Conservation (phyloP, 2,113 vertebrate species). For the Xenopus tropicalis region DNA sequence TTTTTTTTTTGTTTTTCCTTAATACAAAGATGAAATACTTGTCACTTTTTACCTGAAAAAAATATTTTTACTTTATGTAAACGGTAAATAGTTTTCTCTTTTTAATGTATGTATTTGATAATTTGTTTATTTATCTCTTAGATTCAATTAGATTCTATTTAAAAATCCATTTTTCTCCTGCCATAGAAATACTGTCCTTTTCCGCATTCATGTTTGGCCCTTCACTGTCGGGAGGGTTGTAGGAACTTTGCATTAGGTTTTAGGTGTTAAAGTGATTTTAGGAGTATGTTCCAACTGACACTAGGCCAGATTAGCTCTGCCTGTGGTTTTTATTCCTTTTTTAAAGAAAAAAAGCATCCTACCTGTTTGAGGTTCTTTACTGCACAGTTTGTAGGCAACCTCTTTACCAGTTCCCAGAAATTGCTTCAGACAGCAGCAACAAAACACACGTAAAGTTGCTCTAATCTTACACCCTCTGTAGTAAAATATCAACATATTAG, state of each 20-base stretch:
- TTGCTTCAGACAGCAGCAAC: too few species aligned
- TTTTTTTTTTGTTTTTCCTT: constrained; percentile 2
- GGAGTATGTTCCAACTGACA: too few species aligned
- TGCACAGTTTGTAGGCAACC: too few species aligned
- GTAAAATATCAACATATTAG: too few species aligned
- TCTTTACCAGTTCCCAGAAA: too few species aligned
- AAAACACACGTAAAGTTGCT: too few species aligned
- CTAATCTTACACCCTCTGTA: too few species aligned
- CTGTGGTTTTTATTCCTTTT: too few species aligned
- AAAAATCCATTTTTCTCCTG: neutral
- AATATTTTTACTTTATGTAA: constrained; percentile 16
- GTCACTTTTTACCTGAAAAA: constrained; percentile 28
- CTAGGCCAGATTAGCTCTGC: too few species aligned
- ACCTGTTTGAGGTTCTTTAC: too few species aligned
- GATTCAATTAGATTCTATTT: neutral
- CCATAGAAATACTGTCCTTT: neutral
- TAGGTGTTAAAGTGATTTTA: neutral
- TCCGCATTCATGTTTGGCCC: neutral
- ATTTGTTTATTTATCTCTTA: constrained; percentile 25
- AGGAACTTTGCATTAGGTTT: neutral
- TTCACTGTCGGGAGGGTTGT: too few species aligned
- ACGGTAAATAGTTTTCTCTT: neutral
- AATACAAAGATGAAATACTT: neutral
- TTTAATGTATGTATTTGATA: constrained; percentile 25
- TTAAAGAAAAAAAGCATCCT: too few species aligned